Conservation (phyloP, 2,113 vertebrate genomes). For the Bolborhynchus lineola region DNA sequence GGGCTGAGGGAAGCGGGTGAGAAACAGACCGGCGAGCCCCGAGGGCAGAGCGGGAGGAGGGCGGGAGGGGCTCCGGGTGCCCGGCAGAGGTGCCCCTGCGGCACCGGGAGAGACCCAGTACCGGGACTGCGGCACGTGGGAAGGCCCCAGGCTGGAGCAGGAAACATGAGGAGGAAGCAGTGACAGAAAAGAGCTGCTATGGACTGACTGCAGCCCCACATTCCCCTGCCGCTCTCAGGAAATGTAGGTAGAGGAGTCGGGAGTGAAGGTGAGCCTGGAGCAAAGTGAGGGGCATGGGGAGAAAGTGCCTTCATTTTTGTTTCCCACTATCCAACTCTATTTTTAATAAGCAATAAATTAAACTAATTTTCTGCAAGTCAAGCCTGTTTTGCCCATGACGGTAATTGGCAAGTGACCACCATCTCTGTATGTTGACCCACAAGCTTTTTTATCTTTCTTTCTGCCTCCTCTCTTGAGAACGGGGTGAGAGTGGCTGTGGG, state of each 20-base stretch:
- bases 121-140: background rate
- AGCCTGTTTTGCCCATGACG: fast-evolving
- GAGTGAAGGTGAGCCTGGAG: background rate
- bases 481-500: background rate
- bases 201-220: fast-evolving
- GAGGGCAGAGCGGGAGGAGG: background rate
- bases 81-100: background rate
- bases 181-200: fast-evolving
- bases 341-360: background rate
- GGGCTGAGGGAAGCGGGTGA: background rate
- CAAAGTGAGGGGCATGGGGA: background rate
- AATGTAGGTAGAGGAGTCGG: background rate
- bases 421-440: fast-evolving
- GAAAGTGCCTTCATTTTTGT: background rate
- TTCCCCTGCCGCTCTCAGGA: fast-evolving
- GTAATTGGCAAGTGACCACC: background rate
- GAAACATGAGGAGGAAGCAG: background rate
- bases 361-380: background rate
- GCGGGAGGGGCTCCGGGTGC: background rate
- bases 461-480: background rate
- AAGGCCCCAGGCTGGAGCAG: background rate
- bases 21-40: background rate
- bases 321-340: background rate
- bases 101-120: background rate
- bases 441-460: background rate